Conservation (phyloP, 2,113 vertebrate genomes). For the Hepsetus odoe region DNA sequence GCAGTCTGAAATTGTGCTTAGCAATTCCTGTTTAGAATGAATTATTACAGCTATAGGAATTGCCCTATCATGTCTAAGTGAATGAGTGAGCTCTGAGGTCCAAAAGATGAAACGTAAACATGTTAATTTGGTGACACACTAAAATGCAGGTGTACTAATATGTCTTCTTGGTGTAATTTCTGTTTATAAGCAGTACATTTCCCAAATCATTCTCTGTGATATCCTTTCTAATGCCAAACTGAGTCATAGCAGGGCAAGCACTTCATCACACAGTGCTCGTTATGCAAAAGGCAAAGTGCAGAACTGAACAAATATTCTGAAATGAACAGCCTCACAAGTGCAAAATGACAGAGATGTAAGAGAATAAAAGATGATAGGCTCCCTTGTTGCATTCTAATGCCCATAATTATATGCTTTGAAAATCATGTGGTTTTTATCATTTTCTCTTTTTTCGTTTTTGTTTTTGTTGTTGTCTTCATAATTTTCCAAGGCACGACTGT, state of each 20-base stretch:
- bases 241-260: slow-evolving; percentile 28
- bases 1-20: background rate
- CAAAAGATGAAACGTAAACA: background rate
- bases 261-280: slow-evolving; percentile 24
- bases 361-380: slow-evolving; percentile 16
- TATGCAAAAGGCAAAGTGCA: slow-evolving; percentile 30
- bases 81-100: background rate
- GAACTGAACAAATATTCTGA: slow-evolving; percentile 26
- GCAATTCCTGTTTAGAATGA: background rate
- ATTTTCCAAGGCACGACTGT: no score
- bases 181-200: slow-evolving; percentile 16
- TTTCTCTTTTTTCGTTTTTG: slow-evolving; percentile 8
- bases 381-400: slow-evolving; percentile 26
- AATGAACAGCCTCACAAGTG: slow-evolving; percentile 12
- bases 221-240: slow-evolving; percentile 28
- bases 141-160: background rate
- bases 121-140: background rate
- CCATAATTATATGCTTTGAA: slow-evolving; percentile 15
- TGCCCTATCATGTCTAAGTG: background rate
- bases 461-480: background rate
- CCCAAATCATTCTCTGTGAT: slow-evolving; percentile 19
- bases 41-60: background rate
- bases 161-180: slow-evolving; percentile 27
- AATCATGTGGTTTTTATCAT: slow-evolving; percentile 3
- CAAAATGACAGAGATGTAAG: slow-evolving; percentile 9